phyloP scores from a whole-genome alignment of 2,113 vertebrate species.

The Entosphenus tridentatus region DNA sequence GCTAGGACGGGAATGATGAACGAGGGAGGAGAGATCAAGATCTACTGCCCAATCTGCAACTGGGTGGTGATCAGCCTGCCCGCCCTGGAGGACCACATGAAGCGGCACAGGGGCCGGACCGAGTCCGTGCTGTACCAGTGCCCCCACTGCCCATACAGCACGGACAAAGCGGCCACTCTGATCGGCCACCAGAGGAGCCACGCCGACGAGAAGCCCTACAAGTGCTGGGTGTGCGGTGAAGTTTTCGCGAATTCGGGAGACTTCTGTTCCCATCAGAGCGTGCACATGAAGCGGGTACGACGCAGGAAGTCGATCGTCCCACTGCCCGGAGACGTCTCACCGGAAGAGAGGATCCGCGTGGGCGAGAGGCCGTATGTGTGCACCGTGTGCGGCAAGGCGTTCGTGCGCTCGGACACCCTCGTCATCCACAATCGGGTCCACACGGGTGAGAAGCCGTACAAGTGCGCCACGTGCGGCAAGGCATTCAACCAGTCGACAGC shows the following conservation, averaged over 20 bases:
- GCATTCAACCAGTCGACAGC: slow-evolving; percentile 54
- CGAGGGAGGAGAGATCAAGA: no score
- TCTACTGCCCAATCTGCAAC: no score
- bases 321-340: not conserved
- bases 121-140: not conserved
- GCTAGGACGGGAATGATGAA: no score
- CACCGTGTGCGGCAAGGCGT: slow-evolving; percentile 52
- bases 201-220: not conserved
- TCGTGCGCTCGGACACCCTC: slow-evolving; percentile 55
- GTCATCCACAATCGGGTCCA: slow-evolving; percentile 70
- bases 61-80: not conserved
- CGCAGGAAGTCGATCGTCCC: not conserved
- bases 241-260: not conserved
- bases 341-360: slow-evolving; percentile 24
- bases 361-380: slow-evolving; percentile 25
- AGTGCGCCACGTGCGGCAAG: slow-evolving; percentile 47
- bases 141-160: slow-evolving; percentile 2
- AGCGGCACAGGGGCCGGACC: not conserved
- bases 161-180: not conserved
- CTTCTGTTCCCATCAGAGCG: not conserved
- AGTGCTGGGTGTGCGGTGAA: not conserved
- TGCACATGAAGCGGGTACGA: not conserved
- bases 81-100: slow-evolving; percentile 1
- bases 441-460: slow-evolving; percentile 41
- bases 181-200: not conserved